Evolutionary conservation across 2,888 invertebrate species (phyloP).

Genomic region (Spodoptera picta): DNA sequence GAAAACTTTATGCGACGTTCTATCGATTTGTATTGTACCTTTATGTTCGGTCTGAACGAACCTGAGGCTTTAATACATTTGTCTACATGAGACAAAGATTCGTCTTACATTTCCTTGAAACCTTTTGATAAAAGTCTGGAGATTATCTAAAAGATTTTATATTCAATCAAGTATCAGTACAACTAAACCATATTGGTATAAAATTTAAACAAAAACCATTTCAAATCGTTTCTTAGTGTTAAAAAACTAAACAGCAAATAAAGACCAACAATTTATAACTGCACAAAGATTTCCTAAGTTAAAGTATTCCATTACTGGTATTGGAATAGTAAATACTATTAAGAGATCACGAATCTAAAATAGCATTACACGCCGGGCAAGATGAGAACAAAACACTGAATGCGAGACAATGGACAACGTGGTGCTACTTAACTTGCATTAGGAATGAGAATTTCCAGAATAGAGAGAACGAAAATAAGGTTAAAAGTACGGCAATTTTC

Average conservation of each 20-base stretch:
- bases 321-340: slow-evolving; percentile 76
- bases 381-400: slow-evolving; percentile 71
- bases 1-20: slow-evolving; percentile 43
- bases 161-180: too few species aligned
- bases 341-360: slow-evolving; percentile 84
- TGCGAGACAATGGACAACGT: slow-evolving; percentile 71
- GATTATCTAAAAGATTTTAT: background rate
- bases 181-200: too few species aligned
- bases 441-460: slow-evolving; percentile 44
- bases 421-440: slow-evolving; percentile 60
- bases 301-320: slow-evolving; percentile 66
- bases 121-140: background rate
- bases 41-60: slow-evolving; percentile 25
- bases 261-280: slow-evolving; percentile 44
- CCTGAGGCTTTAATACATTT: slow-evolving; percentile 24
- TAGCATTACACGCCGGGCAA: slow-evolving; percentile 70
- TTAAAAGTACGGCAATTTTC: background rate
- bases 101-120: slow-evolving; percentile 12
- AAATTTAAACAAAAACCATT: background rate
- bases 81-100: background rate
- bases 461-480: slow-evolving; percentile 28
- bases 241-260: slow-evolving; percentile 5
- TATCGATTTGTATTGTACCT: slow-evolving; percentile 46
- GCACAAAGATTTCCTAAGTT: slow-evolving; percentile 58
- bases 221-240: background rate